Evolutionary conservation across 2,797 vertebrate genomes (phyloP).

Genomic region (Mallotus villosus): DNA sequence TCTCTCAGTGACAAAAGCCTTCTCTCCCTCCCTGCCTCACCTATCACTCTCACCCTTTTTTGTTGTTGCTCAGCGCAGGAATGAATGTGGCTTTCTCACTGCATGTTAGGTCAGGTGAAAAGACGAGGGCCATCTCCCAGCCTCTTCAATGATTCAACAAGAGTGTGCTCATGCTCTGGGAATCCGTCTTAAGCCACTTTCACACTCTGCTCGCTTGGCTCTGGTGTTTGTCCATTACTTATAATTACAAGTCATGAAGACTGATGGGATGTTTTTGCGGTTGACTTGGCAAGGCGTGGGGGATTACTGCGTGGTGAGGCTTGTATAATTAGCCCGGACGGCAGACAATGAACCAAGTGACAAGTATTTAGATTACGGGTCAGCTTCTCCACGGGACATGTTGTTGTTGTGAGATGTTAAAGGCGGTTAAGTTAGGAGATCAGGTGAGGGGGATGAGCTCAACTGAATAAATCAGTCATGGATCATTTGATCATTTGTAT

Average conservation of each 20-base stretch:
- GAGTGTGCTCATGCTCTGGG: constrained; percentile 31
- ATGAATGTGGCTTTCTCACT: not conserved
- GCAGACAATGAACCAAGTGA: constrained; percentile 56
- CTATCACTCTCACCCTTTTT: constrained; percentile 16
- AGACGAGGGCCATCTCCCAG: not conserved
- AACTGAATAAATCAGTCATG: not conserved
- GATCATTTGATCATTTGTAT: not conserved
- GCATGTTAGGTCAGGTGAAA: constrained; percentile 24
- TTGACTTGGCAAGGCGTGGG: constrained; percentile 60
- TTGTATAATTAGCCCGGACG: constrained; percentile 53
- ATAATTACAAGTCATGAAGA: constrained; percentile 70
- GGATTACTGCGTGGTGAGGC: constrained; percentile 63
- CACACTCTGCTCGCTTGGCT: constrained; percentile 53
- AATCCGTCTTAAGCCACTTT: constrained; percentile 57
- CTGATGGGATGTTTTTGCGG: constrained; percentile 66
- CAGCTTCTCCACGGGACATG: constrained; percentile 21
- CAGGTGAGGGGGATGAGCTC: no score
- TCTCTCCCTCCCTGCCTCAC: constrained; percentile 23
- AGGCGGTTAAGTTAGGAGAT: no score
- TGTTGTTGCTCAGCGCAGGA: not conserved
- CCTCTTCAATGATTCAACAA: constrained; percentile 19
- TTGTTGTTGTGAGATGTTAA: constrained; percentile 26
- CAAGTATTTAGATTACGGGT: constrained; percentile 40
- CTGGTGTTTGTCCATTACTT: constrained; percentile 70
- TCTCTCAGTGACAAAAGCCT: constrained; percentile 8